Base-by-base conservation (phyloP, 1,140 invertebrate species). In the Asbolus verrucosus region DNA sequence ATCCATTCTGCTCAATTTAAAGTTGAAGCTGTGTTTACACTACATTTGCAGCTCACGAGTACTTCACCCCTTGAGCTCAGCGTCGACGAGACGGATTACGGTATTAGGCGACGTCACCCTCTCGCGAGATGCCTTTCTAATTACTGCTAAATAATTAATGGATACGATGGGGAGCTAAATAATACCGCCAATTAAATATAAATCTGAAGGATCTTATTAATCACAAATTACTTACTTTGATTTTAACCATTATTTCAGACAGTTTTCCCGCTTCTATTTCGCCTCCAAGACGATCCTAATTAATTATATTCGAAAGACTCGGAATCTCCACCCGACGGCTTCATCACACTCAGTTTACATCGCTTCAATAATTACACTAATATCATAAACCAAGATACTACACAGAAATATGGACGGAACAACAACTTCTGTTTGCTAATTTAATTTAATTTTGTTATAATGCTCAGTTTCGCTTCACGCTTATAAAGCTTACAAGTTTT, bases 1-100 rank as follows among this genome's bases (percentile, higher is more conserved):
- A 76, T 76, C 75, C 73, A 76, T 76, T 76, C 75, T 74, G 73
- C 75, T 76, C 75, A 76, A 76, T 76, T 76, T 76, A 76, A 76
- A 76, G 73, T 76, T 76, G 68, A 67, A 76, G 65, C 70, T 71
- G 73, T 75, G 75, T 76, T 76, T 76, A 76, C 75, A 76, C 67
- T 76, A 76, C 75, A 75, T 75, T 76, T 75, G 69, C 75, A 76
- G 68, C 60, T 62, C 30, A 39, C 61, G 36, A 69, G 67, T 38
- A 38, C 65, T 46, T 62, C 24, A 50, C 50, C 65, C 18, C 36
- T 46, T 41, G 30, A 33, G 16, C 36, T 54, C 65, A 38, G 27
- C 43, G 65, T 31, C 65, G 50, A 43, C 62, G 31, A 61, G 43
- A 67, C 65, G 63, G 63, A 66, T 66, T 66, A 66, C 39, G 24